phyloP scores from a whole-genome alignment of 2,888 invertebrate genomes.

The Crossocerus cetratus region DNA sequence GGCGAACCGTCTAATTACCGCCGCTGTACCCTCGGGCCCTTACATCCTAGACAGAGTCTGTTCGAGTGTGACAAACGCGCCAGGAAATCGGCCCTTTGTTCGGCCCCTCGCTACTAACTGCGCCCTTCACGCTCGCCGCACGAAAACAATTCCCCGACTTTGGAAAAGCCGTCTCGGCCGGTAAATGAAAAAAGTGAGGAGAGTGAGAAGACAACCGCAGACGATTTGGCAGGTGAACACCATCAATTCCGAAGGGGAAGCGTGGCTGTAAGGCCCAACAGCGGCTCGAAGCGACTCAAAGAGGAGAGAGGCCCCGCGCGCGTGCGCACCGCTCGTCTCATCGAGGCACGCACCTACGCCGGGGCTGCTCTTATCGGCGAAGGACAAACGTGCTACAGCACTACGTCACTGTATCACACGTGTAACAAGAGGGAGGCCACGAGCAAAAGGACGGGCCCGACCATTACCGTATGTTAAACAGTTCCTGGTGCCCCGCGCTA shows the following conservation, averaged over 20 bases:
- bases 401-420: slow-evolving; percentile 49
- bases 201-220: background rate
- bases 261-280: too few species aligned
- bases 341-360: slow-evolving; percentile 40
- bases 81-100: slow-evolving; percentile 45
- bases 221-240: background rate
- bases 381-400: slow-evolving; percentile 45
- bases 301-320: background rate
- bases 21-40: slow-evolving; percentile 26
- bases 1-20: slow-evolving; percentile 52
- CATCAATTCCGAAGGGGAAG: too few species aligned
- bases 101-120: background rate
- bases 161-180: too few species aligned
- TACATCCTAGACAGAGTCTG: slow-evolving; percentile 20
- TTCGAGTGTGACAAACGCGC: slow-evolving; percentile 48
- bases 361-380: slow-evolving; percentile 41
- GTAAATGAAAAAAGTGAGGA: too few species aligned
- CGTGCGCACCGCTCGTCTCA: background rate
- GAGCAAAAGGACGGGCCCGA: slow-evolving; percentile 41
- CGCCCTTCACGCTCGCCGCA: background rate
- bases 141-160: too few species aligned
- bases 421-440: slow-evolving; percentile 31
- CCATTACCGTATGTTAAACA: slow-evolving; percentile 60
- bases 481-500: slow-evolving; percentile 48
- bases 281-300: too few species aligned